phyloP scores from a whole-genome alignment of 2,113 vertebrate genomes.

The Gulo gulo region DNA sequence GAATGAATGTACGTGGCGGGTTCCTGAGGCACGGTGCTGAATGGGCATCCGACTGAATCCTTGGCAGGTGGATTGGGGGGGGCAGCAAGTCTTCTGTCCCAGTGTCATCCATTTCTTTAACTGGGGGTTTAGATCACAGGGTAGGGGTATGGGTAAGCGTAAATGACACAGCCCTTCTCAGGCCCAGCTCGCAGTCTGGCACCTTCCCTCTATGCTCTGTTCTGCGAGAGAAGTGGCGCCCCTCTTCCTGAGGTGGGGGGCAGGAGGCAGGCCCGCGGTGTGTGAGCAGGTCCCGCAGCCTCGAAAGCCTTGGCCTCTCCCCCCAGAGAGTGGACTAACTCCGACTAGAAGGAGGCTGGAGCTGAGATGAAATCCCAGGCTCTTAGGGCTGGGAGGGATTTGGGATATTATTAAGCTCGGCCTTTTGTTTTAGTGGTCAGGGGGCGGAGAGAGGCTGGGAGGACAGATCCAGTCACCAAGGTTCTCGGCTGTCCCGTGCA shows the following conservation, averaged over 20 bases:
- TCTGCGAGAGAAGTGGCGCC: background rate
- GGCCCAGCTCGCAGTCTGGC: background rate
- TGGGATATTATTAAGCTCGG: background rate
- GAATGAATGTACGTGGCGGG: background rate
- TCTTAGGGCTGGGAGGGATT: background rate
- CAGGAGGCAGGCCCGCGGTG: background rate
- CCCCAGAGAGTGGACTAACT: background rate
- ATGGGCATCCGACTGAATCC: background rate
- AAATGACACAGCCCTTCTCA: background rate
- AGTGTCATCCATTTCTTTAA: background rate
- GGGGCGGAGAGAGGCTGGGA: accelerated
- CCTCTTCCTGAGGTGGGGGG: background rate
- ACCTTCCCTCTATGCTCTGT: background rate
- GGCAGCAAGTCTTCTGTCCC: background rate
- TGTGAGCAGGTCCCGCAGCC: background rate
- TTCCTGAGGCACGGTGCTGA: background rate
- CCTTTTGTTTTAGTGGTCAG: background rate
- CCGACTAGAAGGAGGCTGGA: background rate
- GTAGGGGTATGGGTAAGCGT: accelerated
- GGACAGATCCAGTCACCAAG: background rate
- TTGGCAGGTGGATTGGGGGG: too few species aligned
- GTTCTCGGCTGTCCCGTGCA: background rate
- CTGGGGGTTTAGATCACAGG: background rate
- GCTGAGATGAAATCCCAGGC: background rate
- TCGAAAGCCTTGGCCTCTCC: background rate